phyloP scores from a whole-genome alignment of 2,888 invertebrate species.

The Neuroscelio doddi region DNA sequence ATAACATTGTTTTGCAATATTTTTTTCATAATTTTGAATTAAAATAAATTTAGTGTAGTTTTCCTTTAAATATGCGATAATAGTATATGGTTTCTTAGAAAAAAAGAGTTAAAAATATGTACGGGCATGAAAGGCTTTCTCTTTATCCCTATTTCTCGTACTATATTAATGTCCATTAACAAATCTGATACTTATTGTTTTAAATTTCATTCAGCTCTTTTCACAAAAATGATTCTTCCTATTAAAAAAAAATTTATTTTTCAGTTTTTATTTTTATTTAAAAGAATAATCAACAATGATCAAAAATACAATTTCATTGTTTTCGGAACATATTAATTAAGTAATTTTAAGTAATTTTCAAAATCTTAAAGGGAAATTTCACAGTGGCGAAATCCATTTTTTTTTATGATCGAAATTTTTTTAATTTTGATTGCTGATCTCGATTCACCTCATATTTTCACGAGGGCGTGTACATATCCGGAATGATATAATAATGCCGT shows the following conservation, averaged over 20 bases:
- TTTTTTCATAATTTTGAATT: no score
- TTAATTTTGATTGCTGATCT: constrained; percentile 42
- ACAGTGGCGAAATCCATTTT: background rate
- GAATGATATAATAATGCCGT: constrained; percentile 14
- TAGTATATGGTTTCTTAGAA: background rate
- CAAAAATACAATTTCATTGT: no score
- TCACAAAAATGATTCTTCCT: no score
- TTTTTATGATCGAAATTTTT: no score
- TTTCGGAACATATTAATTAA: no score
- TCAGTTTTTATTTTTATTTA: no score
- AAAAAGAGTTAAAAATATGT: background rate
- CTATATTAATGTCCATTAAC: background rate
- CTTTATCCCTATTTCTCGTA: background rate
- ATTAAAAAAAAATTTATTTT: no score
- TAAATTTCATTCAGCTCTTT: background rate
- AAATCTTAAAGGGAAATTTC: no score
- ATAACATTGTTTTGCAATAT: no score
- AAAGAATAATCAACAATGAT: no score
- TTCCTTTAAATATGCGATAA: background rate
- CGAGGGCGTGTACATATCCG: constrained; percentile 51
- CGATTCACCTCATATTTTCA: constrained; percentile 45
- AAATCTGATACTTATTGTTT: background rate
- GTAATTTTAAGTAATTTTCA: no score
- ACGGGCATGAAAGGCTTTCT: background rate
- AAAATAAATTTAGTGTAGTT: no score